These are phyloP conservation scores for Halisarca cf. caerulea DNA, from an alignment of 37 sponge, comb jelly and placozoan species.

Conservation along the genomic window DNA sequence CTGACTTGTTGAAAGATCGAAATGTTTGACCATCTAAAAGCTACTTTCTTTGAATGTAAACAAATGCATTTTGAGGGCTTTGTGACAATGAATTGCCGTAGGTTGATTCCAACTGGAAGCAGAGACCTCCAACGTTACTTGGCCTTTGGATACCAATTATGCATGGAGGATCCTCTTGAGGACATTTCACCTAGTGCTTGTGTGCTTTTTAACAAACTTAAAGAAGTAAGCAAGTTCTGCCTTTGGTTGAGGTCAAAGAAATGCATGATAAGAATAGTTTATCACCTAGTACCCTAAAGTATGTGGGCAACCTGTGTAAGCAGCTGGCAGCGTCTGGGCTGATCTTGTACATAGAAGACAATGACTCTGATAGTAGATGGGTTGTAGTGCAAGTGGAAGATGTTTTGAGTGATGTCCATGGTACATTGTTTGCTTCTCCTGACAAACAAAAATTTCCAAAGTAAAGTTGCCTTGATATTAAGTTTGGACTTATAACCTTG, in stretches of 20 bases:
- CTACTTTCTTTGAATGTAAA: neutral
- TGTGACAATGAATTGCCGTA: neutral
- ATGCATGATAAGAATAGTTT: neutral
- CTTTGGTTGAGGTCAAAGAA: neutral
- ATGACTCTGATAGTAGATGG: neutral
- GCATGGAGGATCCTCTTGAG: too few species aligned
- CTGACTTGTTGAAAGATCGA: neutral
- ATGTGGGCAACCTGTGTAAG: neutral
- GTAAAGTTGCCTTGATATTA: neutral
- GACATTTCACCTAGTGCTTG: neutral
- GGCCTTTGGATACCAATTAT: too few species aligned
- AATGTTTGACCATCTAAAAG: neutral
- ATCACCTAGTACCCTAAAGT: too few species aligned
- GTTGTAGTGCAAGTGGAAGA: neutral
- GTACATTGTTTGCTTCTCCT: neutral
- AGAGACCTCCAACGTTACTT: neutral
- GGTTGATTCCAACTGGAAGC: neutral
- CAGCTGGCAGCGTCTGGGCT: neutral
- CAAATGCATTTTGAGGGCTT: neutral
- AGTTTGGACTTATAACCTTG: neutral
- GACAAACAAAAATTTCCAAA: neutral
- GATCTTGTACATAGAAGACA: neutral
- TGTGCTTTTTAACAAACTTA: neutral
- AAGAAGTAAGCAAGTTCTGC: neutral
- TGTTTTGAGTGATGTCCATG: neutral